Conservation (phyloP, 1,140 invertebrate species). For the Atta texana region DNA sequence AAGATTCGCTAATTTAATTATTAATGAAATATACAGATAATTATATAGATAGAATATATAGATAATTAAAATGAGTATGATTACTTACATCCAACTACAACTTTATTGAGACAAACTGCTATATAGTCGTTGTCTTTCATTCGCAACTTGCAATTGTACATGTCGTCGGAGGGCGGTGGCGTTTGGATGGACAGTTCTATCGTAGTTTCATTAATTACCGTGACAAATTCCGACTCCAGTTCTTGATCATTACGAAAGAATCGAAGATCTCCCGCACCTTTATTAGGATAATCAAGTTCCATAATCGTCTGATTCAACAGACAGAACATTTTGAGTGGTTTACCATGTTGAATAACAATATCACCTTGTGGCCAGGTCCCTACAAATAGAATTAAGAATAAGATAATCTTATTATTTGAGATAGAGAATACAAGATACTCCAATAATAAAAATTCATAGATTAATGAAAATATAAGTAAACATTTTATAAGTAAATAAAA, state of each 20-base stretch:
- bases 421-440: background rate
- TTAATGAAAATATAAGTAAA: background rate
- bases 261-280: conserved; percentile 84
- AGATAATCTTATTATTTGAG: conserved; percentile 1
- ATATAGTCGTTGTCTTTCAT: conserved; percentile 63
- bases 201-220: conserved; percentile 85
- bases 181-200: conserved; percentile 83
- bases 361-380: conserved; percentile 86
- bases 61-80: background rate
- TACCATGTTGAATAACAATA: conserved; percentile 85
- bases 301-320: conserved; percentile 83
- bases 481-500: background rate
- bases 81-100: conserved; percentile 87
- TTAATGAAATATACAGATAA: too few relatives aligned
- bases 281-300: conserved; percentile 76
- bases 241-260: conserved; percentile 84
- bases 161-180: conserved; percentile 82
- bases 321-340: conserved; percentile 85
- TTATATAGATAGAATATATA: too few relatives aligned
- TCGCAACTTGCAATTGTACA: conserved; percentile 85
- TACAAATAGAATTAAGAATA: conserved; percentile 68
- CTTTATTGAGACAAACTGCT: conserved; percentile 86
- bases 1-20: background rate
- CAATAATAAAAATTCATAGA: background rate
- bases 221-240: conserved; percentile 82